Evolutionary conservation across 2,113 vertebrate species (phyloP).

Genomic region (Crotophaga sulcirostris): DNA sequence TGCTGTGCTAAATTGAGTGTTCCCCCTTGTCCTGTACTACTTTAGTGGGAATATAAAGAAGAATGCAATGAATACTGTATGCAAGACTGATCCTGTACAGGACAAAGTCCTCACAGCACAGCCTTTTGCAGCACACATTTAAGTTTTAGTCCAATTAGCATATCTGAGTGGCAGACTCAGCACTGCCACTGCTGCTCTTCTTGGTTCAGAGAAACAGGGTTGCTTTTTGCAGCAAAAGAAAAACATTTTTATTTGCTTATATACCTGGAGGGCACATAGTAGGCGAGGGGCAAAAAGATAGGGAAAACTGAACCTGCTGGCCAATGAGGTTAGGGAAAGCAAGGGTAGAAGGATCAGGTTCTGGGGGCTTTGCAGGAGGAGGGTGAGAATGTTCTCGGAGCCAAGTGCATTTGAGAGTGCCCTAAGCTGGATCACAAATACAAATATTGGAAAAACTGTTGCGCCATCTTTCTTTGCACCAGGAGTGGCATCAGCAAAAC

Average conservation of each 20-base stretch:
- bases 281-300: background rate
- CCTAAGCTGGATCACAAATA: background rate
- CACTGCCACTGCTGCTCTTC: background rate
- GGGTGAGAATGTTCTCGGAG: background rate
- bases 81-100: background rate
- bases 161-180: background rate
- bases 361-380: background rate
- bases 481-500: too few relatives aligned
- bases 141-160: background rate
- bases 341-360: background rate
- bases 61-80: background rate
- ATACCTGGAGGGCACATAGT: background rate
- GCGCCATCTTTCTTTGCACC: too few relatives aligned
- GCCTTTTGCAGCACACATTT: background rate
- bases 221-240: background rate
- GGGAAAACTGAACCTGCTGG: background rate
- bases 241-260: background rate
- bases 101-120: background rate
- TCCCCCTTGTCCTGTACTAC: background rate
- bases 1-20: background rate
- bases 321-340: background rate
- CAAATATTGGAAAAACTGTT: too few relatives aligned
- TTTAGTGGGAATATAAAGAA: background rate
- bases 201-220: background rate
- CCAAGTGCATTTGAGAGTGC: background rate